Percentiles rank a stretch among this genome's conserved stretches.
Conservation (phyloP, 1,140 invertebrate genomes). For the Teleogryllus occipitalis region DNA sequence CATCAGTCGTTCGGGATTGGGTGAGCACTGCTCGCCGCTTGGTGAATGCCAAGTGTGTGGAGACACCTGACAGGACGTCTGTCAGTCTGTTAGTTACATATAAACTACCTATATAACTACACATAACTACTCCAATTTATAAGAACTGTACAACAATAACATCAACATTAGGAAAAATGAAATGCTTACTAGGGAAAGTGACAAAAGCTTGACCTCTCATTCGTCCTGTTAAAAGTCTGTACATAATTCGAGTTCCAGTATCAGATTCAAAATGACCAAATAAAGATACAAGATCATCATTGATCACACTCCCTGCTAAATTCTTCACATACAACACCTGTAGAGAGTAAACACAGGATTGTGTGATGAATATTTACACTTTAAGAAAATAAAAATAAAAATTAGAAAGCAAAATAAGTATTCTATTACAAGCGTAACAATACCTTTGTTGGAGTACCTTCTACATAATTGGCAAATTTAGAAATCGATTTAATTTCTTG, state of each 20-base stretch:
- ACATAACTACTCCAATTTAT: too few relatives aligned
- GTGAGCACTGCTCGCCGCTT: too few relatives aligned
- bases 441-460: constrained; percentile 38
- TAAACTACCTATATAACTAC: too few relatives aligned
- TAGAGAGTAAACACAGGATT: constrained; percentile 20
- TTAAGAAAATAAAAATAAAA: constrained; percentile 13
- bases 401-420: constrained; percentile 17
- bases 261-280: constrained; percentile 36
- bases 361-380: background rate
- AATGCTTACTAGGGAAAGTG: constrained; percentile 39
- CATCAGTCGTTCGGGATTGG: too few relatives aligned
- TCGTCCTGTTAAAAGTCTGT: constrained; percentile 41
- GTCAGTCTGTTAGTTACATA: too few relatives aligned
- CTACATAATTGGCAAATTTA: constrained; percentile 41
- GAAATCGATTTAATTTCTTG: constrained; percentile 41
- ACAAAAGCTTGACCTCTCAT: constrained; percentile 51
- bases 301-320: constrained; percentile 35
- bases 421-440: background rate
- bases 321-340: constrained; percentile 46
- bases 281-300: constrained; percentile 38
- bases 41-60: too few relatives aligned
- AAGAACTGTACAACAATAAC: background rate
- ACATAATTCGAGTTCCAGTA: constrained; percentile 29
- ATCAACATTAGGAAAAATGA: background rate
- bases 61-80: too few relatives aligned